Evolutionary conservation across 2,888 invertebrate genomes (phyloP).

Genomic region (Thecophora atra): DNA sequence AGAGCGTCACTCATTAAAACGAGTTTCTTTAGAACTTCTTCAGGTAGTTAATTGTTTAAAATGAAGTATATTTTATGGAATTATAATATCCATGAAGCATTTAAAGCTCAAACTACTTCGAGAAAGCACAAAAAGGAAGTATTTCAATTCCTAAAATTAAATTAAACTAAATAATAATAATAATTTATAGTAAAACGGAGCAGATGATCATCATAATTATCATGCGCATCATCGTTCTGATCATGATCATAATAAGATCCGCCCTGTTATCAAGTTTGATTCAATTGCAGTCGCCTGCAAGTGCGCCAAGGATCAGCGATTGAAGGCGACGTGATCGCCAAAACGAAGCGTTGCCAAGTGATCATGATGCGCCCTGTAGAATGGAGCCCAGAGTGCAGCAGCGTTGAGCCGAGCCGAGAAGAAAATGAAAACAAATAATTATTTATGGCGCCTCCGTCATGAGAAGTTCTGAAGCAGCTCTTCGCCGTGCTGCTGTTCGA

Average conservation of each 20-base stretch:
- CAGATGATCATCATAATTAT: background rate
- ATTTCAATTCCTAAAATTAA: background rate
- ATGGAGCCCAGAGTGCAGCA: background rate
- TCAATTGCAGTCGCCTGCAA: conserved; percentile 33
- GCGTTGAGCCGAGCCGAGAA: background rate
- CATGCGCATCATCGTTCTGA: background rate
- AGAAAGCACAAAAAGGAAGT: background rate
- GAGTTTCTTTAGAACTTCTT: background rate
- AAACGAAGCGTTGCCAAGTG: conserved; percentile 17
- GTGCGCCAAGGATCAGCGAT: conserved; percentile 1
- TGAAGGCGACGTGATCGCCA: conserved; percentile 15
- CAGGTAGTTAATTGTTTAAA: background rate
- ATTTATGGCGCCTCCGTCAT: conserved; percentile 35
- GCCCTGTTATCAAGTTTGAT: conserved; percentile 35
- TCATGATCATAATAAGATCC: conserved; percentile 6
- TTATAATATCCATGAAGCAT: background rate
- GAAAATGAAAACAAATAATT: conserved; percentile 29
- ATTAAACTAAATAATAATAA: background rate
- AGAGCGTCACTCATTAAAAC: background rate
- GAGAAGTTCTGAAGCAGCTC: background rate
- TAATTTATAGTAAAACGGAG: background rate
- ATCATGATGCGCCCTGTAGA: background rate
- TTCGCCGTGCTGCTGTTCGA: background rate
- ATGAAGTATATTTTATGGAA: no score
- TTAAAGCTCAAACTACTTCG: background rate